phyloP scores from a whole-genome alignment of 1,140 invertebrate genomes.

The Danaus plexippus region DNA sequence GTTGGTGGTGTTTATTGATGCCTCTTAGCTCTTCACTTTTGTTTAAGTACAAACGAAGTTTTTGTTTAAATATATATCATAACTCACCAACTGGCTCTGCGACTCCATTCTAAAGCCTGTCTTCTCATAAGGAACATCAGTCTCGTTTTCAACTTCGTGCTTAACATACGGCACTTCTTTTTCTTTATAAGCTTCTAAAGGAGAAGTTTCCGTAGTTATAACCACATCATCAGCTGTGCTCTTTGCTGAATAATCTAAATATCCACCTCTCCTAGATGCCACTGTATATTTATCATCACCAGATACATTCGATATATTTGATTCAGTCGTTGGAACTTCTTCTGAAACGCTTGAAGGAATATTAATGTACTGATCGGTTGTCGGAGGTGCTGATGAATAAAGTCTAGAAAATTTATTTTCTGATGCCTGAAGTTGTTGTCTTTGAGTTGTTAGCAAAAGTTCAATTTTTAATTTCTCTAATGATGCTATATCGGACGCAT shows the following conservation, averaged over 20 bases:
- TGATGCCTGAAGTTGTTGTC: constrained; percentile 1
- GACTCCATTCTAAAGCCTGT: constrained; percentile 22
- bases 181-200: constrained; percentile 16
- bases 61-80: constrained; percentile 3
- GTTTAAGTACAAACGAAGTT: constrained; percentile 2
- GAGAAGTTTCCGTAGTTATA: constrained; percentile 10
- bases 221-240: constrained; percentile 18
- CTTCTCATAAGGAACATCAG: constrained; percentile 21
- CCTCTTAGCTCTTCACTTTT: too few species aligned
- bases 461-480: constrained; percentile 38
- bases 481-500: constrained; percentile 36
- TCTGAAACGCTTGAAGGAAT: too few species aligned
- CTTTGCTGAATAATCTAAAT: constrained; percentile 41
- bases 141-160: constrained; percentile 27
- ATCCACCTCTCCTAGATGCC: constrained; percentile 50
- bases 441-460: constrained; percentile 21
- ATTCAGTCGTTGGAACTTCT: too few species aligned
- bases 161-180: constrained; percentile 20
- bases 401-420: not conserved
- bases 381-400: too few species aligned
- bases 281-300: constrained; percentile 19
- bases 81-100: constrained; percentile 47
- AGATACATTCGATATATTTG: too few species aligned
- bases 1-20: too few species aligned
- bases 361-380: not conserved